Evolutionary conservation across 2,888 invertebrate genomes (phyloP), one percentile per base, ranked within the genome.

Genomic region (Ormyrus nitidulus): DNA sequence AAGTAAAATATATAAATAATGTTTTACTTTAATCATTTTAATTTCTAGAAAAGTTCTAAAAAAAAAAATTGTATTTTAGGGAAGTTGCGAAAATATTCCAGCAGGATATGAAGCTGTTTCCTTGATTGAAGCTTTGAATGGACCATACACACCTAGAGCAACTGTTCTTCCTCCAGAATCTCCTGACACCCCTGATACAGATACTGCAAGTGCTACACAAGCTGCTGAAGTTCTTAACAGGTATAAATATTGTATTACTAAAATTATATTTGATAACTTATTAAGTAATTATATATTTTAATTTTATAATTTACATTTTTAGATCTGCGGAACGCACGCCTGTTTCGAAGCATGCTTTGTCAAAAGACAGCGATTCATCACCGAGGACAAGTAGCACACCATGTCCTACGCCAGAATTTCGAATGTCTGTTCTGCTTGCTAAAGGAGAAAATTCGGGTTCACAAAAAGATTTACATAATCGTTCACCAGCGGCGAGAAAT

Each of bases 101-200:
- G 93, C 95, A 0, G 98, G 98, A 0, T 99, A 98, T 91, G 97
- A 98, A 92, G 95, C 97, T 49, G 96, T 99, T 73, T 96, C 98
- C 0, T 92, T 99, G 73, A 96, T 99, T 84, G 99, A 99, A 92
- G 99, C 99, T 5, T 92, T 99, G 74, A 99, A 99, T 92, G 99
- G 99, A 0, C 98, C 98, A 7, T 95, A 94, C 86, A 92, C 92
- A 54, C 92, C 93, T 71, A 92, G 93, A 83, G 88, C 88, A 72
- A 86, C 88, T 53, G 85, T 87, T 19, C 88, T 91, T 13, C 91
- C 91, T n/a, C 90, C 91, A 7, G 90, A 91, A 82, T 90, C 91
- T 53, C 92, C 92, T 0, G 93, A 92, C 81, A 92, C 93, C 10
- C 93, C 93, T 0, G 94, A 94, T 84, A 94, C 93, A 49, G 95